These are phyloP conservation scores for Balaeniceps rex DNA, from an alignment of 2,113 vertebrate genomes.

Conservation along the genomic window DNA sequence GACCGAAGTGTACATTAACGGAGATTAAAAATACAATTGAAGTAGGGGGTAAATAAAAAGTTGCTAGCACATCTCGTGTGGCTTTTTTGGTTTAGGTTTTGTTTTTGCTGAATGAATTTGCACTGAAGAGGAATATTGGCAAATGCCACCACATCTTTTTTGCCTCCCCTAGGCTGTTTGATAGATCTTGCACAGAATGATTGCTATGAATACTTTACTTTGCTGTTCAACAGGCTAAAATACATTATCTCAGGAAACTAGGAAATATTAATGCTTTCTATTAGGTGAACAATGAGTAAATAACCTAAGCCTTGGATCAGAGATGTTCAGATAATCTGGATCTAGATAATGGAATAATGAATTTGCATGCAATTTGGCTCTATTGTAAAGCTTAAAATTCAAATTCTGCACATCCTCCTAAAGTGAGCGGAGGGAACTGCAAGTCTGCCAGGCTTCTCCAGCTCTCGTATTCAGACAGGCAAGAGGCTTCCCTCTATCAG, in stretches of 20 bases:
- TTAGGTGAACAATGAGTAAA: background rate
- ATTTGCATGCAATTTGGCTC: background rate
- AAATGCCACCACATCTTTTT: background rate
- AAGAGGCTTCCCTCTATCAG: background rate
- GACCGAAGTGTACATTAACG: background rate
- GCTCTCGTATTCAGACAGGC: background rate
- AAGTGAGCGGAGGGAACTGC: background rate
- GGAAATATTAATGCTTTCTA: accelerated
- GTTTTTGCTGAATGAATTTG: background rate
- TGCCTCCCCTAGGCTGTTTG: background rate
- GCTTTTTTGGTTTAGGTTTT: background rate
- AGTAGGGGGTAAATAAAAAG: background rate
- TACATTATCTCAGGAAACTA: background rate
- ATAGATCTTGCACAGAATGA: background rate
- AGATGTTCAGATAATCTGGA: background rate
- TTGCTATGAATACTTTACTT: background rate
- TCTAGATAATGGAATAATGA: background rate
- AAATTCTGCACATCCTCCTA: background rate
- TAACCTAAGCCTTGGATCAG: background rate
- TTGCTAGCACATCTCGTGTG: accelerated
- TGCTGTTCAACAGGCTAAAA: background rate
- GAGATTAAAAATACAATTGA: background rate
- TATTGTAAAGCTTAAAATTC: background rate
- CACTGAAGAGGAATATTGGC: background rate
- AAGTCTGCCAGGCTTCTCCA: background rate